Evolutionary conservation across 2,113 vertebrate genomes (phyloP).

Genomic region (Ictalurus punctatus): DNA sequence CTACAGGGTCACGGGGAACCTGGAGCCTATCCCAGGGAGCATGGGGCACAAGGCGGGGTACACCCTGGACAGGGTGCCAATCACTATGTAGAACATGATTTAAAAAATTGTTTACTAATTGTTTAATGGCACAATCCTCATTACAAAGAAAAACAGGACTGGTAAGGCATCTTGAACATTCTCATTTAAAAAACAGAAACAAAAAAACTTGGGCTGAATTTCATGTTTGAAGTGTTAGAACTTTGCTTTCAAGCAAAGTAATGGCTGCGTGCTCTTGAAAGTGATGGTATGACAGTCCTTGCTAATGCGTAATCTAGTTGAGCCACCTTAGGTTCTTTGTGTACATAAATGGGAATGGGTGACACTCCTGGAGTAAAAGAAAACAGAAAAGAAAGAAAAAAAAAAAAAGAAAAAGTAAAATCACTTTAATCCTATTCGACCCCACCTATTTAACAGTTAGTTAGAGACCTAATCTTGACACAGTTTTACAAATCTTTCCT

Average conservation of each 20-base stretch:
- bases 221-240: too few species aligned
- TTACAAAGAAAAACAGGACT: neutral
- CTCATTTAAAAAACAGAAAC: too few species aligned
- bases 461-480: neutral
- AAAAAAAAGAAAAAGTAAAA: neutral
- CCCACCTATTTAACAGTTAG: neutral
- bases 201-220: too few species aligned
- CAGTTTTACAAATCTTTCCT: neutral
- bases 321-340: neutral
- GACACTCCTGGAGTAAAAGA: neutral
- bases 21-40: neutral
- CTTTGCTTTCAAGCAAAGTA: neutral
- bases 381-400: too few species aligned
- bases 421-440: neutral
- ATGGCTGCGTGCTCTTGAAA: neutral
- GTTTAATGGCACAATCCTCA: neutral
- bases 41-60: too few species aligned
- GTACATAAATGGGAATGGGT: neutral
- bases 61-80: too few species aligned
- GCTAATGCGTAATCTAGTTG: neutral
- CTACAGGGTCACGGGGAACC: neutral
- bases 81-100: neutral
- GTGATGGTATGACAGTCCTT: neutral
- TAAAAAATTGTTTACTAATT: neutral
- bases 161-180: neutral